phyloP scores from a whole-genome alignment of 2,797 vertebrate genomes.

The Myotis daubentonii region DNA sequence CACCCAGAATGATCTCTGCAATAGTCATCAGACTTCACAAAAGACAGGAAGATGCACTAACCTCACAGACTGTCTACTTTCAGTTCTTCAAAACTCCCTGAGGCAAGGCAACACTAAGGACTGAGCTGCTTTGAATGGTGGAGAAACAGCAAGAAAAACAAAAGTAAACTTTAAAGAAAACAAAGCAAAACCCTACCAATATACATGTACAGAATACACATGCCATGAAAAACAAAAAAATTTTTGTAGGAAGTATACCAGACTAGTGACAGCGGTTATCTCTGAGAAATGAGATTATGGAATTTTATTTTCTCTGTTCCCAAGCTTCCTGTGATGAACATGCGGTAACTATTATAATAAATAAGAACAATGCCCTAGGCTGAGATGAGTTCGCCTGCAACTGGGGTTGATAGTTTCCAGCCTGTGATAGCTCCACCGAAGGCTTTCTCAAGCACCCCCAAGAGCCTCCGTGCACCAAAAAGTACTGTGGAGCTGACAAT shows the following conservation, averaged over 20 bases:
- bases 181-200: not conserved
- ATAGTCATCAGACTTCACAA: not conserved
- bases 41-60: not conserved
- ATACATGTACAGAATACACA: not conserved
- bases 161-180: conserved; percentile 31
- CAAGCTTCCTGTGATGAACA: not conserved
- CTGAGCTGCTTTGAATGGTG: not conserved
- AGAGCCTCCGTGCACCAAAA: not conserved
- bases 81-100: not conserved
- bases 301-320: not conserved
- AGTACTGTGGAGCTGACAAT: not conserved
- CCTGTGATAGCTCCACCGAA: not conserved
- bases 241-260: not conserved
- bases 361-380: not conserved
- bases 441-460: not conserved
- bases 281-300: not conserved
- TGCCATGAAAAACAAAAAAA: fast-evolving
- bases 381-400: not conserved
- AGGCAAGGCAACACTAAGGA: not conserved
- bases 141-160: not conserved
- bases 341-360: not conserved
- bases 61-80: not conserved
- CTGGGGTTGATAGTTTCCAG: not conserved
- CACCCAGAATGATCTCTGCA: not conserved
- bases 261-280: not conserved